Evolutionary conservation across 35 echinoderm and acorn worm species (phyloP).

Genomic region (Acanthaster planci): DNA sequence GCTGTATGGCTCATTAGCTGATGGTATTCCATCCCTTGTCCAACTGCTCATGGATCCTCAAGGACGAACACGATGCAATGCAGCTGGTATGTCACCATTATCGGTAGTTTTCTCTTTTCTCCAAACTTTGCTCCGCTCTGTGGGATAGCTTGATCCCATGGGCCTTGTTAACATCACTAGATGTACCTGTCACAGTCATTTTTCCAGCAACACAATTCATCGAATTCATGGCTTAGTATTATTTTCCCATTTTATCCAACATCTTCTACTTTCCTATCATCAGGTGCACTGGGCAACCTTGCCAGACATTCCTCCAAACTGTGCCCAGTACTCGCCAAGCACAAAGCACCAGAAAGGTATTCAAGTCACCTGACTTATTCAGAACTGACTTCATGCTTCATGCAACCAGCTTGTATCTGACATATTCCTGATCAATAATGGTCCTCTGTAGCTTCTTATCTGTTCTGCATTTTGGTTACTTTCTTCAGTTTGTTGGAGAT

Average conservation of each 20-base stretch:
- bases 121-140: background rate
- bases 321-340: slow-evolving; percentile 59
- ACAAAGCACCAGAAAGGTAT: slow-evolving; percentile 70
- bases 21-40: slow-evolving; percentile 79
- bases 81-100: slow-evolving; percentile 68
- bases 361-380: background rate
- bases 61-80: slow-evolving; percentile 86
- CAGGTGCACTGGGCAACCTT: slow-evolving; percentile 93
- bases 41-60: slow-evolving; percentile 75
- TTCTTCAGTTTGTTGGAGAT: slow-evolving; percentile 74
- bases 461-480: background rate
- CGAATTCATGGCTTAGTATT: background rate
- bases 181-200: too few relatives aligned
- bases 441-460: background rate
- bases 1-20: slow-evolving; percentile 63
- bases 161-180: too few relatives aligned
- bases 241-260: too few relatives aligned
- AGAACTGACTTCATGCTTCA: background rate
- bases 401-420: too few relatives aligned
- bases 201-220: background rate
- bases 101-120: background rate
- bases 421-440: too few relatives aligned
- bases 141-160: too few relatives aligned
- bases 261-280: slow-evolving; percentile 18
- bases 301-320: slow-evolving; percentile 83